phyloP scores from a whole-genome alignment of 1,140 invertebrate genomes.

The Drosophila ananassae region DNA sequence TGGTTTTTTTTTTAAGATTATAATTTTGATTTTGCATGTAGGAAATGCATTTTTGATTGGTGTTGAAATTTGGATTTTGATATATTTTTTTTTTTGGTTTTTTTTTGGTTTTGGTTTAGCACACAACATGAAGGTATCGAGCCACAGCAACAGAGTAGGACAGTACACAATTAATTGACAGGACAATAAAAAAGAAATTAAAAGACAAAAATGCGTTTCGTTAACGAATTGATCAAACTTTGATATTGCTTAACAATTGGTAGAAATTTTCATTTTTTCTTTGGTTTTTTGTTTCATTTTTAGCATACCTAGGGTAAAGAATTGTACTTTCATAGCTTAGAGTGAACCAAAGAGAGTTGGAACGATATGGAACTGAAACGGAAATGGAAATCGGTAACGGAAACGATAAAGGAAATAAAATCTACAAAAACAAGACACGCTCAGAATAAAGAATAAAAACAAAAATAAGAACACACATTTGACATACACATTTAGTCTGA shows the following conservation, averaged over 20 bases:
- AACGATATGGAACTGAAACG: conserved; percentile 40
- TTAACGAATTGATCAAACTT: conserved; percentile 80
- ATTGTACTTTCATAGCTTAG: conserved; percentile 48
- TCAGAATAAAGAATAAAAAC: conserved; percentile 51
- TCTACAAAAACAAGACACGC: conserved; percentile 31
- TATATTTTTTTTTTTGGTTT: conserved; percentile 53
- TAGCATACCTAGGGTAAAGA: conserved; percentile 53
- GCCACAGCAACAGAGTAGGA: conserved; percentile 87
- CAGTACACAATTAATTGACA: conserved; percentile 87
- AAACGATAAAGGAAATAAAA: conserved; percentile 29
- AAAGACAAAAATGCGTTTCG: conserved; percentile 82
- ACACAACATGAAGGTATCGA: conserved; percentile 83
- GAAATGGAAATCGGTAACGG: conserved; percentile 35
- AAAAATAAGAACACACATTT: conserved; percentile 49
- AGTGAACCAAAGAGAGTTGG: conserved; percentile 34
- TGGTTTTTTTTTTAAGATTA: conserved; percentile 29
- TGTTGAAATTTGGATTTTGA: conserved; percentile 63
- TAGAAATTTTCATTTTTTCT: conserved; percentile 38
- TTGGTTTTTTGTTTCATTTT: conserved; percentile 33
- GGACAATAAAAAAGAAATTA: conserved; percentile 83
- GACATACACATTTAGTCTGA: conserved; percentile 75
- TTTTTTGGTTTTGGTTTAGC: conserved; percentile 65
- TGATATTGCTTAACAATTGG: conserved; percentile 48
- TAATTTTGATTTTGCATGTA: conserved; percentile 55
- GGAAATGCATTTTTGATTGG: conserved; percentile 64